Base-by-base conservation (phyloP, 2,797 vertebrate species). In the Danio albolineatus region DNA sequence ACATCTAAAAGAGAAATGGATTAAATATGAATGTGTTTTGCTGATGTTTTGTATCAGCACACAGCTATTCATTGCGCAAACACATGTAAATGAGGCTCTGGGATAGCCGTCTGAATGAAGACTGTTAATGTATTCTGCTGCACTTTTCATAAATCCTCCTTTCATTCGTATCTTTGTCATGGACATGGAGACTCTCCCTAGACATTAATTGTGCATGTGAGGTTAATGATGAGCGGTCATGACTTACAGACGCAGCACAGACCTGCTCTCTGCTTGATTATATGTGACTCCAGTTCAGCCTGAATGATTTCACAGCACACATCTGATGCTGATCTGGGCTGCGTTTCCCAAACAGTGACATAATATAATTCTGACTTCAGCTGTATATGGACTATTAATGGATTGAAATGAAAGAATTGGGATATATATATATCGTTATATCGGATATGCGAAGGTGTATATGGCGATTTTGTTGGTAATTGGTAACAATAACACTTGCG, bases 231-330 rank as follows among this genome's bases (percentile, higher is more conserved):
- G 8, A 48, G 7, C 64, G 21, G 1, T 44, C 65, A 49, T n/a
- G 14, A 73, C 44, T 73, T 21, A 46, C 70, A 59, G 2, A 19
- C 36, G 53, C 28, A 10, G 13, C 17, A 9, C 10, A 56, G 17
- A 56, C 7, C 69, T 43, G 69, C 8, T 21, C 16, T 73, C 54
- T 73, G 41, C 13, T 28, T 73, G 41, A 59, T 59, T 57, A 59
- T 51, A 51, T 44, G 5, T 10, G 54, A 6, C 43, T 73, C 14
- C 8, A 59, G 71, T n/a, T 16, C 2, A 14, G 39, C 39, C 39
- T 8, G 9, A 59, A 41, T 44, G 19, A 73, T 44, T 46, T 73
- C 54, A 57, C 41, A 28, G 8, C 2, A 43, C 70, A n/a, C 53
- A 44, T 28, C 28, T 38, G 14, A 39, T 8, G 28, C 66, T 70